phyloP scores from a whole-genome alignment of 2,888 invertebrate genomes.

The Mellilla xanthometata region DNA sequence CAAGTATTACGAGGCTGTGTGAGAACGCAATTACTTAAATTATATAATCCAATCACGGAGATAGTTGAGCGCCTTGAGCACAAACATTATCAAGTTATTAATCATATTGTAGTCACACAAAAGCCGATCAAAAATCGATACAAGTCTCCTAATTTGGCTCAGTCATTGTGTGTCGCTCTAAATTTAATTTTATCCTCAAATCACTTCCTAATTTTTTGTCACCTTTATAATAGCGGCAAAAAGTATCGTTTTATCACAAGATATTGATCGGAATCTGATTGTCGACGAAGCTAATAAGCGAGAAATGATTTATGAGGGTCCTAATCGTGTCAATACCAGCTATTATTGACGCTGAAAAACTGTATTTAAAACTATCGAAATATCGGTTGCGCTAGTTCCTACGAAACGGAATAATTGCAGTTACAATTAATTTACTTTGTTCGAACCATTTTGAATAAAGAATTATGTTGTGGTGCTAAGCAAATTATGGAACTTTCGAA shows the following conservation, averaged over 20 bases:
- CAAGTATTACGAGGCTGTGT: constrained; percentile 58
- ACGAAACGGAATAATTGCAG: background rate
- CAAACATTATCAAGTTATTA: constrained; percentile 45
- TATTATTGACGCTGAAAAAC: constrained; percentile 29
- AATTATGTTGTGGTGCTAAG: no score
- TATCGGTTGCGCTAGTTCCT: constrained; percentile 5
- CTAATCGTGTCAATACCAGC: constrained; percentile 41
- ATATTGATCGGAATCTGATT: constrained; percentile 33
- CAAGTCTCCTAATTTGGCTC: constrained; percentile 9
- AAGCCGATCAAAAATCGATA: constrained; percentile 19
- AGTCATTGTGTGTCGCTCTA: constrained; percentile 10
- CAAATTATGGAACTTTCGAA: no score
- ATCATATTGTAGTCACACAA: constrained; percentile 14
- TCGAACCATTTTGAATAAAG: no score
- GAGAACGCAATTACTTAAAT: constrained; percentile 70
- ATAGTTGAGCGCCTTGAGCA: constrained; percentile 58
- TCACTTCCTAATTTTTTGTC: constrained; percentile 43
- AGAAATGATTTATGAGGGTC: constrained; percentile 42
- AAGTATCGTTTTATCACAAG: constrained; percentile 19
- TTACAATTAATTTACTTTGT: no score
- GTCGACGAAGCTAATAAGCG: constrained; percentile 36
- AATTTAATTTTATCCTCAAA: constrained; percentile 14
- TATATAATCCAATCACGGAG: constrained; percentile 66
- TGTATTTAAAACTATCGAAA: constrained; percentile 24
- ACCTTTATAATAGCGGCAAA: constrained; percentile 17